phyloP scores from a whole-genome alignment of 2,888 invertebrate genomes.

The Morpho achilles region DNA sequence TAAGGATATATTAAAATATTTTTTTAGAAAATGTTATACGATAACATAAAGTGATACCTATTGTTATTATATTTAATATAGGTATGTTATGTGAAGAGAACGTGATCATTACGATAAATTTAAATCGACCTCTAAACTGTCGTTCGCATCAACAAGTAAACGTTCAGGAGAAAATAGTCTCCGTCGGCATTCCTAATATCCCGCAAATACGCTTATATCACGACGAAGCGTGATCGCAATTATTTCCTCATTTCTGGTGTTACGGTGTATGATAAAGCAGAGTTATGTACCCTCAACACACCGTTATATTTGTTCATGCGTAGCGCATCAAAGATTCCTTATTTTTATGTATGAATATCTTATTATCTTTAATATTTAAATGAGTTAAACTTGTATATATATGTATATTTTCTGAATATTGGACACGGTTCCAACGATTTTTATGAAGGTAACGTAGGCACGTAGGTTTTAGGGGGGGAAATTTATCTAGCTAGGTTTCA shows the following conservation, averaged over 20 bases:
- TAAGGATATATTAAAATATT: too few relatives aligned
- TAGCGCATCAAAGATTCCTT: background rate
- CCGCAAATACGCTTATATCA: conserved; percentile 31
- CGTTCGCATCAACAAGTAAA: background rate
- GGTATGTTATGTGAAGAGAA: background rate
- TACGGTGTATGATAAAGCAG: conserved; percentile 37
- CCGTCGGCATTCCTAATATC: conserved; percentile 12
- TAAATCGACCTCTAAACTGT: background rate
- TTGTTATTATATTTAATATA: too few relatives aligned
- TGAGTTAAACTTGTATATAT: too few relatives aligned
- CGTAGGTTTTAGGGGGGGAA: too few relatives aligned
- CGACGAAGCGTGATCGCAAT: conserved; percentile 33
- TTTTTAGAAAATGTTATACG: too few relatives aligned
- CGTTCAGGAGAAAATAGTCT: conserved; percentile 4
- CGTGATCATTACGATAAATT: background rate
- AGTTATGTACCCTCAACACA: conserved; percentile 37
- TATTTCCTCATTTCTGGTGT: conserved; percentile 56
- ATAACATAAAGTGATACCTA: too few relatives aligned
- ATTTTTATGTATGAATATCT: too few relatives aligned
- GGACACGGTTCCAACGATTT: too few relatives aligned
- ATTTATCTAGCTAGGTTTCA: too few relatives aligned
- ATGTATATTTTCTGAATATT: too few relatives aligned
- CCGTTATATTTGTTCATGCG: conserved; percentile 50
- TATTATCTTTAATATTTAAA: too few relatives aligned
- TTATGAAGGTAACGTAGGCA: too few relatives aligned